A percentile compares a stretch with the other conserved stretches of the same genome.
phyloP scores from a whole-genome alignment of 2,113 vertebrate genomes.

The Aspiorhynchus laticeps region DNA sequence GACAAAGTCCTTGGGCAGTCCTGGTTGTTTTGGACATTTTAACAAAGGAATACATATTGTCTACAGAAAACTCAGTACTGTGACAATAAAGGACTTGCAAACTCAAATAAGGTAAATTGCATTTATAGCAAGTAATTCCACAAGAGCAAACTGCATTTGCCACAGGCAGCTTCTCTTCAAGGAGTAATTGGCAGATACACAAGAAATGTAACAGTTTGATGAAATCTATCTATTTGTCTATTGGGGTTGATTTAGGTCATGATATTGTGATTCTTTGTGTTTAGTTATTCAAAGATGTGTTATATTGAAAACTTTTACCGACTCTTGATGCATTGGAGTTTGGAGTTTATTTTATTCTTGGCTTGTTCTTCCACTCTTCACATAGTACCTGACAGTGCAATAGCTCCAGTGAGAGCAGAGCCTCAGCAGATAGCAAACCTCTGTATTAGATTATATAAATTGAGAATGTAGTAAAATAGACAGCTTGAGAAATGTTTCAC shows the following conservation, averaged over 20 bases:
- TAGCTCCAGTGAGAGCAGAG: background rate
- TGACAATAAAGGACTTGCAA: background rate
- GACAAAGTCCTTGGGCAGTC: background rate
- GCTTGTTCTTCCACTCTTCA: background rate
- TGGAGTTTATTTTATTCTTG: background rate
- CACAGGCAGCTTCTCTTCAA: too few relatives aligned
- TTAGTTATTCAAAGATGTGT: too few relatives aligned
- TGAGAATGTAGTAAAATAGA: background rate
- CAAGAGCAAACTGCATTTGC: too few relatives aligned
- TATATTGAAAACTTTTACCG: too few relatives aligned
- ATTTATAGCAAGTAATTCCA: too few relatives aligned
- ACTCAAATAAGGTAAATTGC: too few relatives aligned
- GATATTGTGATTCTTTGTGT: too few relatives aligned
- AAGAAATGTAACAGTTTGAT: too few relatives aligned
- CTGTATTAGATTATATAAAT: background rate
- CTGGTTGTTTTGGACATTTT: background rate
- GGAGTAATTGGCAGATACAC: too few relatives aligned
- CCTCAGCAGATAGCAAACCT: background rate
- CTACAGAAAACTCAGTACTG: background rate
- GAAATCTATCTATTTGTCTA: too few relatives aligned
- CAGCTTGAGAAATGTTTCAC: background rate
- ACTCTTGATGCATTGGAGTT: background rate
- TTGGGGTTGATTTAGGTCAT: too few relatives aligned
- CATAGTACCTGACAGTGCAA: background rate
- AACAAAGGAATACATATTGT: background rate